These are phyloP conservation scores for Vulpes ferrilata DNA, from an alignment of 2,113 vertebrate species.

Conservation along the genomic window DNA sequence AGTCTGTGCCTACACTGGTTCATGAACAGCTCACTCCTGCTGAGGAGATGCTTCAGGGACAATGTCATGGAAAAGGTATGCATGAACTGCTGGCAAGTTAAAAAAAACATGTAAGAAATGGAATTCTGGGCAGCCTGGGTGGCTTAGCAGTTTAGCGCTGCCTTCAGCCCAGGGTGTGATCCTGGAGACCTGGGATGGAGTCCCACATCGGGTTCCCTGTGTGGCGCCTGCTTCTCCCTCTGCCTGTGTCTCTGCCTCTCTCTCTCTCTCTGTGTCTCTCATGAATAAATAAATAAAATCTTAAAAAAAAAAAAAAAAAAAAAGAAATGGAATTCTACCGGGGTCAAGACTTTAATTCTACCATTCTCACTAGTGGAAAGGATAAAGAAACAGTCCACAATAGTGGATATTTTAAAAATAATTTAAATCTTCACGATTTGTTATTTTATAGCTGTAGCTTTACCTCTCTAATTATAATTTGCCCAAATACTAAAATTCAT, in stretches of 20 bases:
- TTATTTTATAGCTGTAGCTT: constrained; percentile 1
- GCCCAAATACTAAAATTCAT: constrained; percentile 36
- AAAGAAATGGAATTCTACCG: not conserved
- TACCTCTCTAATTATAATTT: constrained; percentile 23
- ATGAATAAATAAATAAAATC: too few species aligned
- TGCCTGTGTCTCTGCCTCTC: too few species aligned
- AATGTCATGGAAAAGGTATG: not conserved
- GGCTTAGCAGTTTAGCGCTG: too few species aligned
- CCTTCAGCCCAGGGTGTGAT: too few species aligned
- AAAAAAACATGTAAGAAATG: constrained; percentile 1
- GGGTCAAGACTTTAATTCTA: not conserved
- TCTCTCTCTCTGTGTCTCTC: too few species aligned
- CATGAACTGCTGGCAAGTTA: not conserved
- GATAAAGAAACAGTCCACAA: not conserved
- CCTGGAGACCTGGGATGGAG: too few species aligned
- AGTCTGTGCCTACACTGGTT: not conserved
- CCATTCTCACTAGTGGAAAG: not conserved
- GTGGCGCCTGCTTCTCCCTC: too few species aligned
- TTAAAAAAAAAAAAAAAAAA: too few species aligned
- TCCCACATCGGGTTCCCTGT: too few species aligned
- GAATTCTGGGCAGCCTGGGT: not conserved
- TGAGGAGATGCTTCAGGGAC: not conserved
- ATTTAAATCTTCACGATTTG: not conserved
- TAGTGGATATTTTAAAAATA: not conserved
- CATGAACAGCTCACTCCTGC: not conserved